phyloP scores from a whole-genome alignment of 2,113 vertebrate genomes.

The Cochlearius cochlearius region DNA sequence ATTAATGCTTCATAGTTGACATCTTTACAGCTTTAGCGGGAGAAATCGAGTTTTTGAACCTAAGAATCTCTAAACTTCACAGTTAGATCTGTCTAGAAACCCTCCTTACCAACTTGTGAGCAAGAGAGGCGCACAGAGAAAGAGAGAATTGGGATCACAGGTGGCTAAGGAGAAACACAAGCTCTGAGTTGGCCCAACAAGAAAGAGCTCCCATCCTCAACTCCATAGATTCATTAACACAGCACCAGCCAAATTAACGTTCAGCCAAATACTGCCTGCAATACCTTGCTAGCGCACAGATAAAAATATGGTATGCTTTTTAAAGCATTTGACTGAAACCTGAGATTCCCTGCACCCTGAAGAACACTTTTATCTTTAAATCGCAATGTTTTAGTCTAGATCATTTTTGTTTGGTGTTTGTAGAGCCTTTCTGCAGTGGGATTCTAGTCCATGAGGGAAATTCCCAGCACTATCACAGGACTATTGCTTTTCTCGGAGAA shows the following conservation, averaged over 20 bases:
- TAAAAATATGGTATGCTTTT: background rate
- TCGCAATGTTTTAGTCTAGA: background rate
- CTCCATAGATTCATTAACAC: background rate
- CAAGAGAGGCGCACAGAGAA: background rate
- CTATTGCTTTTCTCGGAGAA: fast-evolving
- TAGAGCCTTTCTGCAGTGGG: background rate
- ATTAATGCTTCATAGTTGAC: background rate
- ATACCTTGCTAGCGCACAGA: background rate
- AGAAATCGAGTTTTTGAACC: background rate
- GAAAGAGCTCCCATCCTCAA: background rate
- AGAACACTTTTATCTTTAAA: background rate
- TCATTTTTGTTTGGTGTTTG: background rate
- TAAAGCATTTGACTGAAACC: background rate
- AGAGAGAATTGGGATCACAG: fast-evolving
- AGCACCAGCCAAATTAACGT: background rate
- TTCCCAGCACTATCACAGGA: background rate
- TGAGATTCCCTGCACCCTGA: background rate
- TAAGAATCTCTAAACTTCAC: background rate
- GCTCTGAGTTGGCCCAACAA: background rate
- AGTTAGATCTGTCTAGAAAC: background rate
- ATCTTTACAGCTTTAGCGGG: background rate
- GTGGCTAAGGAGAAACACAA: background rate
- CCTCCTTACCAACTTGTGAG: background rate
- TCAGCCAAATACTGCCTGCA: background rate
- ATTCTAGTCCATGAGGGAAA: too few species aligned